Percentiles rank a stretch among this genome's conserved stretches.
phyloP scores from a whole-genome alignment of 2,797 vertebrate species.

The Lutra lutra region DNA sequence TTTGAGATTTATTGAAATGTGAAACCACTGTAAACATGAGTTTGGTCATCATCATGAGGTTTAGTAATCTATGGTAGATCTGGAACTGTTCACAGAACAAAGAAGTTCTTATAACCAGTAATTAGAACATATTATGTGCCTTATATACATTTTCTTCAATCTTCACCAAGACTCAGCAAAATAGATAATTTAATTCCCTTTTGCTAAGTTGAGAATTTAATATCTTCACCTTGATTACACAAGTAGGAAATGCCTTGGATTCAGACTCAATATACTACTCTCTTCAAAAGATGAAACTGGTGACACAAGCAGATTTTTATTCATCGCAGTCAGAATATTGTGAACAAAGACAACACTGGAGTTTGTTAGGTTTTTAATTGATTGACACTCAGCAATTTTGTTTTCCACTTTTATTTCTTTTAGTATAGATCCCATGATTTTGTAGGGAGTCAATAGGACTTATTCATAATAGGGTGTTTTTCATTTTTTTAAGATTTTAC shows the following conservation, averaged over 20 bases:
- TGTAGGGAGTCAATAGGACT: background rate
- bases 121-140: background rate
- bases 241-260: background rate
- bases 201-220: background rate
- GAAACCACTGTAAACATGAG: background rate
- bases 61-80: background rate
- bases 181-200: background rate
- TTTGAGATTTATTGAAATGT: background rate
- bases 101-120: background rate
- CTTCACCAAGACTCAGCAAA: slow-evolving; percentile 8
- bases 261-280: background rate
- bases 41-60: background rate
- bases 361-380: background rate
- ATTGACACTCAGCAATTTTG: background rate
- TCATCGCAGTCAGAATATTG: background rate
- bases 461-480: background rate
- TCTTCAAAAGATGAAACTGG: background rate
- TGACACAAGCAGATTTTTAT: background rate
- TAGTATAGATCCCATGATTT: background rate
- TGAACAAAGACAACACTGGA: background rate
- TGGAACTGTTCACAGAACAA: background rate
- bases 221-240: background rate
- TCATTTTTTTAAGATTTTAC: too few species aligned
- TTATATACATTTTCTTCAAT: background rate
- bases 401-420: background rate